Percentiles rank a stretch among this genome's conserved stretches.
phyloP scores from a whole-genome alignment of 2,797 vertebrate genomes.

The Ctenopoma kingsleyae region DNA sequence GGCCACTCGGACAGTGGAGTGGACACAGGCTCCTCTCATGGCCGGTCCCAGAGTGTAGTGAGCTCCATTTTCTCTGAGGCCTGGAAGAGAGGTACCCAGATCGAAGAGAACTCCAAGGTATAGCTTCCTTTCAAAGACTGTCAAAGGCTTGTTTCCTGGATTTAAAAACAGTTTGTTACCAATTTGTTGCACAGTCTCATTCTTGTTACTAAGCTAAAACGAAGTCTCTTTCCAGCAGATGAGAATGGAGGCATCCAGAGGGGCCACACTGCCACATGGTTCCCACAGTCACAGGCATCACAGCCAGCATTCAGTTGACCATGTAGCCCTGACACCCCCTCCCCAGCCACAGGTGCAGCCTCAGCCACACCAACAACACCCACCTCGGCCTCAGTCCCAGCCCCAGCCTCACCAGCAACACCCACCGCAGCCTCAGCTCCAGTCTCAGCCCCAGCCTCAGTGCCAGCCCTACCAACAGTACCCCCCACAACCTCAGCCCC shows the following conservation, averaged over 20 bases:
- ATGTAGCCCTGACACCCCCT: conserved; percentile 48
- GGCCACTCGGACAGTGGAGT: conserved; percentile 96
- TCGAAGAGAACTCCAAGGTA: conserved; percentile 96
- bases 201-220: conserved; percentile 3
- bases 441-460: conserved; percentile 21
- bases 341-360: conserved; percentile 53
- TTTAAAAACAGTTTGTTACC: not conserved
- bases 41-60: conserved; percentile 95
- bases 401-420: not conserved
- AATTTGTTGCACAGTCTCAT: not conserved
- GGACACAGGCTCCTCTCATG: conserved; percentile 89
- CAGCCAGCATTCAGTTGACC: conserved; percentile 79
- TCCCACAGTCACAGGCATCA: conserved; percentile 79
- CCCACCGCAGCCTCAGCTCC: not conserved
- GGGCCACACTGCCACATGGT: conserved; percentile 69
- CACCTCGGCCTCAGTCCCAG: conserved; percentile 2
- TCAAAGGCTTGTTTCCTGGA: too few relatives aligned
- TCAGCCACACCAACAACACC: conserved; percentile 4
- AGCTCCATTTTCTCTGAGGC: conserved; percentile 99
- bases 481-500: conserved; percentile 16
- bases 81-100: conserved; percentile 97
- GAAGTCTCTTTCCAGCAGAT: conserved; percentile 56
- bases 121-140: not conserved
- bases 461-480: not conserved
- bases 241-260: conserved; percentile 77